Evolutionary conservation across 1,140 invertebrate species (phyloP), one percentile per base, ranked within the genome.

Genomic region (Holotrichia oblita): DNA sequence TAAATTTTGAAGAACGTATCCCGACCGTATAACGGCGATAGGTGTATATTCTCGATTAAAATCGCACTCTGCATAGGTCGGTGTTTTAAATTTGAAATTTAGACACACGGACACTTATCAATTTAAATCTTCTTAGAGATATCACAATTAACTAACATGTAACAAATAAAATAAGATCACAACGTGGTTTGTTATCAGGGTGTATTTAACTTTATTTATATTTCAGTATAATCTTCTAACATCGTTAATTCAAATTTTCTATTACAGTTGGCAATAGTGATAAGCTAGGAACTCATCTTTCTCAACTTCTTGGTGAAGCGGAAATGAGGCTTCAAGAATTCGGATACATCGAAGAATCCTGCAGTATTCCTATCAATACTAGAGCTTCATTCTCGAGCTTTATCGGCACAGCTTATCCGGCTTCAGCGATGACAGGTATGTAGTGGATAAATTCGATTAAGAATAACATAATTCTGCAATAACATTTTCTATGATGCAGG

Each of bases 261-360:
- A 81, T 89, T 90, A 10, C 87, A 95, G 93, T 94, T 86, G 91
- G 92, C 82, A 91, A 85, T 78, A 87, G 92, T 8, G 94, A 95
- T 79, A 91, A 90, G 34, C 86, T 95, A 75, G 92, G 93, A 0
- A 89, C 89, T 4, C 94, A 95, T 85, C 87, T 97, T 77, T 92
- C 93, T 76, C 90, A 91, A 59, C 87, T 97, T 80, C 89, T 94
- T 2, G 90, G 91, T n/a, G 95, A 97, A 83, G 94, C 95, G 0
- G 95, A 96, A 84, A 89, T 91, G 76, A 89, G 92, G 8, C 89
- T 95, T 77, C 92, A 93, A 81, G 94, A 95, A 86, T 89, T 93
- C 61, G 91, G 92, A 20, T 78, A 89, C 27, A 78, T 89, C 72
- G 89, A 89, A 48, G 86, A 89, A 75, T 84, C 88, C 6, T 85